phyloP scores from a whole-genome alignment of 2,888 invertebrate genomes.

The Scaptomyza reducta region DNA sequence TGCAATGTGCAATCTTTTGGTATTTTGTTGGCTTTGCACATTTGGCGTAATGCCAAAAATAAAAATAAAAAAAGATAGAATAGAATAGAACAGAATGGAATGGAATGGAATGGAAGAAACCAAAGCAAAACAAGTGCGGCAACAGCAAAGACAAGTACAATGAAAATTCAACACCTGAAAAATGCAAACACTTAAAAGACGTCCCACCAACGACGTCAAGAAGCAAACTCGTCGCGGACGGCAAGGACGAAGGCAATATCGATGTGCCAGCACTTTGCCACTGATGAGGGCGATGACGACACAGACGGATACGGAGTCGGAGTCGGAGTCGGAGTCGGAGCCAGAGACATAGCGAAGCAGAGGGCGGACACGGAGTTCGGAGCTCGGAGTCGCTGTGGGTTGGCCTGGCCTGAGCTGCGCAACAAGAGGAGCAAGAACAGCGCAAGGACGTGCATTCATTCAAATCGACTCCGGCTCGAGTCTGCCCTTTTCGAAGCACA shows the following conservation, averaged over 20 bases:
- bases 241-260: conserved; percentile 47
- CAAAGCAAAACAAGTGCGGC: conserved; percentile 67
- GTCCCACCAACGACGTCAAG: conserved; percentile 44
- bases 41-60: conserved; percentile 81
- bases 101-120: conserved; percentile 14
- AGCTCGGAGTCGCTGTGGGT: conserved; percentile 19
- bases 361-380: not conserved
- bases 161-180: conserved; percentile 79
- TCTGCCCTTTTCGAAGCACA: conserved; percentile 39
- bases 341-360: not conserved
- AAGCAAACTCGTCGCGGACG: conserved; percentile 35
- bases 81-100: not conserved
- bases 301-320: conserved; percentile 1
- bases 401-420: conserved; percentile 38
- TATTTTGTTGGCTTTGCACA: conserved; percentile 81
- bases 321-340: conserved; percentile 5
- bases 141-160: conserved; percentile 74
- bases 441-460: conserved; percentile 76
- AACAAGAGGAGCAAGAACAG: conserved; percentile 28
- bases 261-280: conserved; percentile 48
- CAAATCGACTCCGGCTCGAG: conserved; percentile 66
- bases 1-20: conserved; percentile 78
- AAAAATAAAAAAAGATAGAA: not conserved
- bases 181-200: conserved; percentile 78
- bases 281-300: conserved; percentile 39